Conservation (phyloP, 1,140 invertebrate genomes). For the Melitaea cinxia region DNA sequence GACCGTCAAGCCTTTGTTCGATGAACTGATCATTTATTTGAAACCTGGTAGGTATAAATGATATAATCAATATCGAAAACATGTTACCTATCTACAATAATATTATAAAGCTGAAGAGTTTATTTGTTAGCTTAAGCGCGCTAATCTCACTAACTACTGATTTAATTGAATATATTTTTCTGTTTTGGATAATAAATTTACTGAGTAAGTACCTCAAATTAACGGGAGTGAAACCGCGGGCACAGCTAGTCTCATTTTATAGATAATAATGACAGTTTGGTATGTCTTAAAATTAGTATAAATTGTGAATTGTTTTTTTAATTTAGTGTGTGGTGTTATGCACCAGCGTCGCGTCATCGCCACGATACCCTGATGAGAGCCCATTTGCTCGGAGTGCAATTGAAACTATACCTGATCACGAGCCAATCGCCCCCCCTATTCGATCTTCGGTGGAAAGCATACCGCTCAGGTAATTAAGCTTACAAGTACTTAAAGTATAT, state of each 20-base stretch:
- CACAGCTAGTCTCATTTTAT: too few species aligned
- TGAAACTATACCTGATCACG: constrained; percentile 66
- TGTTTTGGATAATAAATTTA: too few species aligned
- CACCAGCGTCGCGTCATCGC: constrained; percentile 48
- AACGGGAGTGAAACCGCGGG: too few species aligned
- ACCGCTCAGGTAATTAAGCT: constrained; percentile 62
- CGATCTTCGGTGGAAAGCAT: constrained; percentile 72
- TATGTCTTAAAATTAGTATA: not conserved
- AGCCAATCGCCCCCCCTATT: constrained; percentile 60
- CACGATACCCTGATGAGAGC: constrained; percentile 48
- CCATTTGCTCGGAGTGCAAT: constrained; percentile 65
- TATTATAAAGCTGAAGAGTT: too few species aligned
- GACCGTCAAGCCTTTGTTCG: constrained; percentile 63
- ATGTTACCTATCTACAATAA: constrained; percentile 35
- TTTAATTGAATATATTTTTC: too few species aligned
- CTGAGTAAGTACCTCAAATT: too few species aligned
- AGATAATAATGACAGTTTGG: constrained; percentile 3
- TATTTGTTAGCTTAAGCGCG: too few species aligned
- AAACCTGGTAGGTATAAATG: constrained; percentile 54
- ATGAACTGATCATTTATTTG: constrained; percentile 54
- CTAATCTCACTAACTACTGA: too few species aligned
- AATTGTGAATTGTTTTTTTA: constrained; percentile 28
- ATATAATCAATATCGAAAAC: constrained; percentile 37
- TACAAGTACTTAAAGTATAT: too few species aligned
- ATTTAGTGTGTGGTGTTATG: constrained; percentile 58